Percentiles rank a stretch among this genome's conserved stretches.
Evolutionary conservation across 2,113 vertebrate genomes (phyloP).

Genomic region (Sardina pilchardus): DNA sequence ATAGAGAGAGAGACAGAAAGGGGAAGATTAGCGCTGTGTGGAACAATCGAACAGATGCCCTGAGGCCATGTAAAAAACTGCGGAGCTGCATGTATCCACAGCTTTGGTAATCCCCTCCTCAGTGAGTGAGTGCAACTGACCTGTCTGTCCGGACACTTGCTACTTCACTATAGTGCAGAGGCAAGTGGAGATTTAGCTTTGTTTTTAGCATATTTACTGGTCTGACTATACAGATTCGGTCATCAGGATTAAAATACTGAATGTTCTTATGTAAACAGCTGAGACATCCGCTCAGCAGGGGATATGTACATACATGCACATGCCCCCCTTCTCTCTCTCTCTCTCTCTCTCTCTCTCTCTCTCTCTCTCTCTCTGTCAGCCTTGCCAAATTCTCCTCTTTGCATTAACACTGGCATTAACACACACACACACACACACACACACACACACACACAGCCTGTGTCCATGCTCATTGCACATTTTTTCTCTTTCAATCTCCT

Average conservation of each 20-base stretch:
- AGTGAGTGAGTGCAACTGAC: not conserved
- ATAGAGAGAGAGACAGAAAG: not conserved
- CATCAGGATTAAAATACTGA: not conserved
- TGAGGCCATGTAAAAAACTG: not conserved
- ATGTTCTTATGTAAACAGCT: too few relatives aligned
- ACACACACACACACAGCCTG: not conserved
- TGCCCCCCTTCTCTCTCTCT: too few relatives aligned
- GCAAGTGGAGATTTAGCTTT: not conserved
- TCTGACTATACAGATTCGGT: not conserved
- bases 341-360: not conserved
- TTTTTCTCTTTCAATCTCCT: not conserved
- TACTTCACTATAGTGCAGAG: not conserved
- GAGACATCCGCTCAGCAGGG: not conserved
- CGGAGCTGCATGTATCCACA: not conserved
- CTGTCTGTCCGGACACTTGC: not conserved
- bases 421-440: conserved; percentile 4
- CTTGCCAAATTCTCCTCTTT: not conserved
- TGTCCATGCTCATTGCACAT: too few relatives aligned
- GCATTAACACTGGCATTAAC: not conserved
- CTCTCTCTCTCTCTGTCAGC: not conserved
- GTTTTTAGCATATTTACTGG: not conserved
- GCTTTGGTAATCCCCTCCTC: not conserved
- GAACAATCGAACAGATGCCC: not conserved
- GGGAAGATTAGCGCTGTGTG: not conserved
- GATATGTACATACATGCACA: not conserved